These are phyloP conservation scores for Eulemur mongoz DNA, from an alignment of 2,797 vertebrate species.

Conservation along the genomic window DNA sequence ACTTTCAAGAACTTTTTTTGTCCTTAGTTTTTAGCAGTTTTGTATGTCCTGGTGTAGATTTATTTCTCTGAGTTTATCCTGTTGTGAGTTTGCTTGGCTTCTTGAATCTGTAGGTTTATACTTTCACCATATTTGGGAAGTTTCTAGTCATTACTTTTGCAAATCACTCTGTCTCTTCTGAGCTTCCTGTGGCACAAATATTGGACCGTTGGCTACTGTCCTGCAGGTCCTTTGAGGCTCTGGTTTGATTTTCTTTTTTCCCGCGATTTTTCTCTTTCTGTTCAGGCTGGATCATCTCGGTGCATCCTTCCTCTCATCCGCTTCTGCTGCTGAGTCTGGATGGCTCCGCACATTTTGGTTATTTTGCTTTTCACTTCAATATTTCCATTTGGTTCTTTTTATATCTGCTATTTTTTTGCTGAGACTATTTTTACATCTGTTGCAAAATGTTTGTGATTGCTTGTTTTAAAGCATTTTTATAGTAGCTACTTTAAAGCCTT, in stretches of 20 bases:
- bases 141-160: neutral
- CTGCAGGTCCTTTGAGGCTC: neutral
- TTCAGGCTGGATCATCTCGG: neutral
- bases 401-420: neutral
- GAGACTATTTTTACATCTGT: neutral
- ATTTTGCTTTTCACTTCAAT: neutral
- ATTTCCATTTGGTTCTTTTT: neutral
- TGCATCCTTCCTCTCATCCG: neutral
- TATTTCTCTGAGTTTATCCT: neutral
- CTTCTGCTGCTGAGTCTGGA: neutral
- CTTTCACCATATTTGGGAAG: neutral
- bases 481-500: no score
- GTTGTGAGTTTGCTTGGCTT: neutral
- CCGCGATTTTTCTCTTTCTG: neutral
- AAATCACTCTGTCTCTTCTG: neutral
- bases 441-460: no score
- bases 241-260: neutral
- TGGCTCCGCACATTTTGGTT: neutral
- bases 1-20: neutral
- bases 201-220: neutral
- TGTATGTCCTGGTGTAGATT: neutral
- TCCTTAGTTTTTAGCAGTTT: neutral
- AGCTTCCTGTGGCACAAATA: neutral
- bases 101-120: neutral
- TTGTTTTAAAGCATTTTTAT: neutral